Base-by-base conservation (phyloP, 2,888 invertebrate genomes). In the Corbicula japonica region DNA sequence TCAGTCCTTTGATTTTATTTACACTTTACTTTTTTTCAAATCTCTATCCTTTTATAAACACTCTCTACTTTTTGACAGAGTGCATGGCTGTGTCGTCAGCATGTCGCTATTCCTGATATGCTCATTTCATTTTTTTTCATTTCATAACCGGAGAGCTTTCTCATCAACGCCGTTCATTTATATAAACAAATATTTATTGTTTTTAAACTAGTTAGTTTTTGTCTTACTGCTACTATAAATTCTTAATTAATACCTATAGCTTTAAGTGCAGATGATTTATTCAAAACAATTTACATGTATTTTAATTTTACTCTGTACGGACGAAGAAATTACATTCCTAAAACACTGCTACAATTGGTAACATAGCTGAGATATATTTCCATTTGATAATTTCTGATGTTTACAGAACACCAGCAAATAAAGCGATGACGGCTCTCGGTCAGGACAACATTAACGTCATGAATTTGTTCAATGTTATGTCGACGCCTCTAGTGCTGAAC, bases 401-500 rank as follows among this genome's bases (percentile, higher is more conserved):
- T 68, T 61, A 70, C 69, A 89, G 89, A 62, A 84, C 82, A 35
- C 83, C 86, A 21, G 87, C 81, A 8, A 85, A 84, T 1, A 86
- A 83, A 3, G 75, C 73, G 10, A 88, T 89, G 87, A 83, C 77
- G 56, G 41, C 62, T 8, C 65, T 88, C 68, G 87, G 86, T 30
- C 72, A 74, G 54, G 62, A 65, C 8, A 82, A 80, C 58, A 83
- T 88, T 18, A 80, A 77, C 10, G 78, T 80, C n/a, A 54, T 65
- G 21, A 71, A 66, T 12, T 71, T 89, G 10, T 86, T 83, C 38
- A 76, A 79, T 41, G 87, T 88, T 3, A 84, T 89, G 81, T 87
- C 87, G 15, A 87, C 84, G n/a, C 78, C 75, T 8, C 86, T 85
- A 26, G 87, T 88, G 0, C 66, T 88, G 15, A 89, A 88, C 65